Evolutionary conservation across 2,797 vertebrate species (phyloP), one percentile per base, ranked within the genome.

Genomic region (Neopelma chrysocephalum): DNA sequence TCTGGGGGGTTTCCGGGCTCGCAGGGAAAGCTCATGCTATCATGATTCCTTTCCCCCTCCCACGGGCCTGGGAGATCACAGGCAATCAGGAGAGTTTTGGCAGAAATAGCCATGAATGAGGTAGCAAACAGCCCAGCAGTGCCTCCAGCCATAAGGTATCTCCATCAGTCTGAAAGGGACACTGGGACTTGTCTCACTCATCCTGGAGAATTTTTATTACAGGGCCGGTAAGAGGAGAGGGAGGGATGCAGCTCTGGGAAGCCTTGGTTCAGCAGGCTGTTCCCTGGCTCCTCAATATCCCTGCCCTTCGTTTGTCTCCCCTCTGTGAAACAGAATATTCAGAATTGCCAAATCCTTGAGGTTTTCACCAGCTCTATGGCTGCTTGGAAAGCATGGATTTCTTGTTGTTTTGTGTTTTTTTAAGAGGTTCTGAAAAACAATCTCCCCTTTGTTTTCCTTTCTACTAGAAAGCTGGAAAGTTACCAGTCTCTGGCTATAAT

Each of bases 361-460:
- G 73, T 56, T 90, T 90, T 72, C 32, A 32, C 29, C 32, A 75
- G 47, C 31, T n/a, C 31, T 64, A 15, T 6, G 14, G 31, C 61
- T 81, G n/a, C 48, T 71, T 71, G 54, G 71, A 66, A 78, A 92
- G 21, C 18, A 23, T 12, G 29, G 22, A 5, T 32, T 12, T 56
- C 19, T 53, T 53, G 50, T 16, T 53, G 27, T 3, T 26, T 31
- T 40, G n/a, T n/a, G n/a, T 32, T 42, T 53, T 42, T 61, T 27
- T 5, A 43, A 56, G 50, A 53, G 9, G 15, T 69, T 82, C 62
- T 65, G 54, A 69, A 40, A 78, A 87, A 72, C 54, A 87, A n/a
- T 77, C 12, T 65, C 50, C 19, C 15, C 16, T 92, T 87, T 92
- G 47, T 94, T 92, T 79, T 45, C 21, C 29, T 82, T 65, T 42